A percentile compares a stretch with the other conserved stretches of the same genome.
phyloP scores from a whole-genome alignment of 2,113 vertebrate species.

The Anoplopoma fimbria region DNA sequence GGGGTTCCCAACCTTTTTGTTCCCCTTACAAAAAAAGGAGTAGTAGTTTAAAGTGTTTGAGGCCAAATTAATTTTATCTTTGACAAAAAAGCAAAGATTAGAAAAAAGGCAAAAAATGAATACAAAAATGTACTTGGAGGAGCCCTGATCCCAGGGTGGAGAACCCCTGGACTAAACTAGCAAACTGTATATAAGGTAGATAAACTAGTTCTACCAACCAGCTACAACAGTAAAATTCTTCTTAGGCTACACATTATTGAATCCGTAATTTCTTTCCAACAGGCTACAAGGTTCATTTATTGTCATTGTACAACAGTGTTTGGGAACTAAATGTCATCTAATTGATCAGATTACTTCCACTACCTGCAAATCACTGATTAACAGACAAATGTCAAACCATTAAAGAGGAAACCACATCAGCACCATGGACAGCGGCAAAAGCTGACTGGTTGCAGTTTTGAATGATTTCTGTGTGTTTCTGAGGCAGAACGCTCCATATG shows the following conservation, averaged over 20 bases:
- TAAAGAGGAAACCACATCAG: constrained; percentile 39
- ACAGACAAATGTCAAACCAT: background rate
- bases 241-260: background rate
- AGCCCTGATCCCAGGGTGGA: background rate
- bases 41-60: too few relatives aligned
- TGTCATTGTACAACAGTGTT: background rate
- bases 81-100: too few relatives aligned
- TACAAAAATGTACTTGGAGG: too few relatives aligned
- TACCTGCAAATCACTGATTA: background rate
- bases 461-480: background rate
- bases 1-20: background rate
- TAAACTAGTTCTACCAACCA: background rate
- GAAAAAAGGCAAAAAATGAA: too few relatives aligned
- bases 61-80: too few relatives aligned
- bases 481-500: constrained; percentile 51
- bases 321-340: background rate
- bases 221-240: background rate
- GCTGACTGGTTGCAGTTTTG: background rate
- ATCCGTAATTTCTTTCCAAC: background rate
- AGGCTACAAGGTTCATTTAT: background rate
- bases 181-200: background rate
- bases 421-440: constrained; percentile 69
- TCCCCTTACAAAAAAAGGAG: background rate
- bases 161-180: background rate
- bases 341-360: background rate